Evolutionary conservation across 2,888 invertebrate species (phyloP), one percentile per base, ranked within the genome.

Genomic region (Dendrolimus houi): DNA sequence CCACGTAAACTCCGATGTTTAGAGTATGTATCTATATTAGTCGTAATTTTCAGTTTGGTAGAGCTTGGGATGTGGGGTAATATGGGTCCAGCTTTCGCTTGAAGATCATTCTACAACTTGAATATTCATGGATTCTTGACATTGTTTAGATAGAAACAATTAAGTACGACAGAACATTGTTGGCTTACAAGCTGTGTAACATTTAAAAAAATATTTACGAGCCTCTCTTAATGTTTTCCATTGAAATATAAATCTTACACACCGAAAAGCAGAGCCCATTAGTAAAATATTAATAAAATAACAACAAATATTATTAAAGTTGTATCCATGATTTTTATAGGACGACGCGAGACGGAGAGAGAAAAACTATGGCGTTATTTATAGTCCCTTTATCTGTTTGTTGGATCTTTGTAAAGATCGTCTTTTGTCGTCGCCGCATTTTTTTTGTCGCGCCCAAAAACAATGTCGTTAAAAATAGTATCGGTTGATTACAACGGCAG

Each of bases 311-410:
- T 17, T 17, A 47, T n/a, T n/a, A 14, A 42, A 40, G 12, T 14
- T 47, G 53, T 55, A 58, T 40, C 47, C 55, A 42, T 40, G 42
- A 42, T 41, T 53, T 58, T 58, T 58, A 55, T 52, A 53, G 54
- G 13, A 41, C 41, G 53, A 56, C 52, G 53, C 58, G 40, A 41
- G 52, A 54, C 55, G 54, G 56, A 57, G 58, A 57, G 60, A 69
- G 67, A 77, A 80, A 77, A 81, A 77, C 75, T 74, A 80, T 81
- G 69, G 83, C 84, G 87, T 87, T 87, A 87, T 88, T 89, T 88
- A 90, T 85, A 74, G 76, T 71, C 71, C 60, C 67, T 79, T 81
- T 86, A 86, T 86, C 85, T 77, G 64, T 62, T 70, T 75, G 67
- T 67, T 71, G 66, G 69, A 82, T 82, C 82, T 79, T 70, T 71